Evolutionary conservation across 2,888 invertebrate genomes (phyloP).

Genomic region (Chrysina gloriosa): DNA sequence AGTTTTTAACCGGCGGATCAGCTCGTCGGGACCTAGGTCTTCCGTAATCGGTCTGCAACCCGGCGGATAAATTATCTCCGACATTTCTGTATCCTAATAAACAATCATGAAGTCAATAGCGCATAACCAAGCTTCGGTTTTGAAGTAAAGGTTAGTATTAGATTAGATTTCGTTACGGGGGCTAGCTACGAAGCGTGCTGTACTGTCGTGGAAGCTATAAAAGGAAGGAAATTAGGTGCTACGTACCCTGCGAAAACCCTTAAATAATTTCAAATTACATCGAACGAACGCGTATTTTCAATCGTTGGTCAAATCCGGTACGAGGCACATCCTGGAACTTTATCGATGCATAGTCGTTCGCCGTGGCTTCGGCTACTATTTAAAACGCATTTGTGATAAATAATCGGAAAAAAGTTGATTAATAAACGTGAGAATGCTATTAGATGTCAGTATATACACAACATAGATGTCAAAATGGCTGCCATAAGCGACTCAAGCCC

Average conservation of each 20-base stretch:
- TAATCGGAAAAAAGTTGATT: background rate
- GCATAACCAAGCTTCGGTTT: constrained; percentile 26
- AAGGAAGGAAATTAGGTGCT: background rate
- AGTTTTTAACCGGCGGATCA: constrained; percentile 93
- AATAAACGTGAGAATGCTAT: constrained; percentile 37
- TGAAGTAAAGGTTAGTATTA: constrained; percentile 5
- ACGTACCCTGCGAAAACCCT: constrained; percentile 43
- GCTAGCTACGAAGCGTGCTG: background rate
- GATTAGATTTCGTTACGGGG: background rate
- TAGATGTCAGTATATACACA: constrained; percentile 39
- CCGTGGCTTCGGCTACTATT: constrained; percentile 19
- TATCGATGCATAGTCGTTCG: constrained; percentile 9
- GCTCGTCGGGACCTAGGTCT: constrained; percentile 95
- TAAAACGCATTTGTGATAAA: constrained; percentile 36
- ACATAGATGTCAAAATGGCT: constrained; percentile 45
- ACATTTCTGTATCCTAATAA: constrained; percentile 67
- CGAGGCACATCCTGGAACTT: constrained; percentile 36
- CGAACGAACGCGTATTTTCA: constrained; percentile 40
- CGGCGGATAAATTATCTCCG: constrained; percentile 92
- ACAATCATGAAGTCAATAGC: constrained; percentile 33
- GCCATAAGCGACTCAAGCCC: constrained; percentile 43
- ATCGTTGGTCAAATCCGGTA: constrained; percentile 40
- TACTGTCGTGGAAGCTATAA: background rate
- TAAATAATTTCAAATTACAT: constrained; percentile 44
- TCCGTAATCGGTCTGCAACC: constrained; percentile 95